phyloP scores from a whole-genome alignment of 2,113 vertebrate species.

The Ochotona curzoniae region DNA sequence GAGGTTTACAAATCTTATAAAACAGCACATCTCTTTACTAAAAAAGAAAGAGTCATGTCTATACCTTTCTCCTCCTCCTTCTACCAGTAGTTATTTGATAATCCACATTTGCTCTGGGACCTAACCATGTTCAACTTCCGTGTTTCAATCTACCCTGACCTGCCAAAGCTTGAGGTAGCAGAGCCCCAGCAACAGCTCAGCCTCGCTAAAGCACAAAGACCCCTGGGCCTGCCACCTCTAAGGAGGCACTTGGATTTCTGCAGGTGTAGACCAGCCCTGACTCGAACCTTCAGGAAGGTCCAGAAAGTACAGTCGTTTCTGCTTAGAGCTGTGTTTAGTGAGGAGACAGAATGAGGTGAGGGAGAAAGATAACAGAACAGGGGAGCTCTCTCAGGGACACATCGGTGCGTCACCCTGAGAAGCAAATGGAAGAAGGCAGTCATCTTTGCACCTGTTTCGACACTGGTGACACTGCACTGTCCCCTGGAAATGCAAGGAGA shows the following conservation, averaged over 20 bases:
- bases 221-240: neutral
- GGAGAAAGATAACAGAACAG: accelerated
- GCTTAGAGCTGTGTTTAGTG: neutral
- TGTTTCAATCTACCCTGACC: neutral
- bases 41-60: neutral
- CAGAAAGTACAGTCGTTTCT: neutral
- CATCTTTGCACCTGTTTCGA: no score
- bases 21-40: neutral
- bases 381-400: neutral
- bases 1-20: neutral
- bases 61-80: no score
- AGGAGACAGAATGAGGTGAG: neutral
- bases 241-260: neutral
- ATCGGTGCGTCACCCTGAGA: neutral
- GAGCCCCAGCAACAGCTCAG: neutral
- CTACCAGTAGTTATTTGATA: neutral
- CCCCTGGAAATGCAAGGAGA: neutral
- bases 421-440: neutral
- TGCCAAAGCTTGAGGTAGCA: accelerated
- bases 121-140: neutral
- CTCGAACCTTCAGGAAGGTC: neutral
- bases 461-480: accelerated
- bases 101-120: neutral
- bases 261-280: neutral
- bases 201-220: neutral